Conservation (phyloP, 2,888 invertebrate species). For the Idaea aversata region DNA sequence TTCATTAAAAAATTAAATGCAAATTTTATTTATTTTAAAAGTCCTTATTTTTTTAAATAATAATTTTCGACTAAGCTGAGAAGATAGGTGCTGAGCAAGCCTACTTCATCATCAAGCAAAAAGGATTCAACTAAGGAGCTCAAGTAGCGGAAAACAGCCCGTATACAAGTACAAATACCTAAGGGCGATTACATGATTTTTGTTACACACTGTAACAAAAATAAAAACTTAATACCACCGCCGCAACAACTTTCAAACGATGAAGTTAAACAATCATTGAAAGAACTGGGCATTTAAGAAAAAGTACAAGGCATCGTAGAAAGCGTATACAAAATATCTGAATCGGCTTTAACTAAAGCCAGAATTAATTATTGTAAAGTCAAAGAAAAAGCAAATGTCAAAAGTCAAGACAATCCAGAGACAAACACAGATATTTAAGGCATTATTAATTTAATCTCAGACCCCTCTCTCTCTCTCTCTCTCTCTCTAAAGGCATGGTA, state of each 20-base stretch:
- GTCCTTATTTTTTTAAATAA: no score
- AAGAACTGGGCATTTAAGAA: constrained; percentile 43
- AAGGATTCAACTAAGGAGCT: no score
- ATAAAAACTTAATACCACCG: constrained; percentile 63
- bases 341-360: constrained; percentile 45
- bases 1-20: no score
- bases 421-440: constrained; percentile 36
- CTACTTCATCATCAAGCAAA: no score
- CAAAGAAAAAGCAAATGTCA: constrained; percentile 14
- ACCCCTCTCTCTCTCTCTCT: no score
- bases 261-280: constrained; percentile 26
- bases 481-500: constrained; percentile 43
- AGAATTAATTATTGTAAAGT: constrained; percentile 51
- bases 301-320: constrained; percentile 49
- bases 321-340: constrained; percentile 43
- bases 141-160: no score
- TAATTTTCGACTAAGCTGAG: no score
- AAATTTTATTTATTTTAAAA: no score
- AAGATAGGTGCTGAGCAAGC: no score
- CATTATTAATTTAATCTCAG: constrained; percentile 40
- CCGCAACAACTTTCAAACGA: constrained; percentile 23
- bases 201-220: no score
- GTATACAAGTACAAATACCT: no score
- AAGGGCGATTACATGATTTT: no score
- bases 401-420: constrained; percentile 9